A percentile compares a stretch with the other conserved stretches of the same genome.
phyloP scores from a whole-genome alignment of 2,113 vertebrate species.

The Sminthopsis crassicaudata region DNA sequence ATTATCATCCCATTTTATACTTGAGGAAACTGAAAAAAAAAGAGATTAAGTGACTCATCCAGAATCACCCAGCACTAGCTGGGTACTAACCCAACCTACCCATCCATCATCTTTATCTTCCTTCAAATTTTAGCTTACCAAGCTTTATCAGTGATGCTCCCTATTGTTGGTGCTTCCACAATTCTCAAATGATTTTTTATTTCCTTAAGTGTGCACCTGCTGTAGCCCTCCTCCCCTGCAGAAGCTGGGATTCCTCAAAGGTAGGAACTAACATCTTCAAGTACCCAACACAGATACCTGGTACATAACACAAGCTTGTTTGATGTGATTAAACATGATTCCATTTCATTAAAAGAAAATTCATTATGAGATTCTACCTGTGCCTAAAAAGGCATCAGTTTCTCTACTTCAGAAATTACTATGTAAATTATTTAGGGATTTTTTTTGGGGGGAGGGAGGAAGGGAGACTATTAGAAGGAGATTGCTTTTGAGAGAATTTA shows the following conservation, averaged over 20 bases:
- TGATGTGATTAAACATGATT: not conserved
- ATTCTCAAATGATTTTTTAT: not conserved
- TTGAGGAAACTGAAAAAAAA: not conserved
- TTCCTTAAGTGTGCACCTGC: not conserved
- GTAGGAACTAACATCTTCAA: not conserved
- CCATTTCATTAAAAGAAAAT: not conserved
- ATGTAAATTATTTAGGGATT: not conserved
- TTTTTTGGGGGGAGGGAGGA: not conserved
- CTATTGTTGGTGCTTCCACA: not conserved
- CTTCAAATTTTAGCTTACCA: not conserved
- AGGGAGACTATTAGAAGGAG: not conserved
- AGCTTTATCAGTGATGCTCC: not conserved
- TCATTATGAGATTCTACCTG: not conserved
- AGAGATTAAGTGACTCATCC: not conserved
- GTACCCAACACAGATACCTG: not conserved
- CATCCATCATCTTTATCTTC: not conserved
- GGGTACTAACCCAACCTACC: too few species aligned
- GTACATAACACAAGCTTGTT: not conserved
- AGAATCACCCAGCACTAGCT: too few species aligned
- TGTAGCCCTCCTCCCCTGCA: not conserved
- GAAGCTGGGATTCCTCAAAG: not conserved
- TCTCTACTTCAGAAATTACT: slow-evolving; percentile 7
- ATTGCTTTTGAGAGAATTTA: not conserved
- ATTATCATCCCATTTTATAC: not conserved
- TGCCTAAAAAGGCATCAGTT: not conserved